Conservation (phyloP, 2,113 vertebrate species). For the Mobula hypostoma region DNA sequence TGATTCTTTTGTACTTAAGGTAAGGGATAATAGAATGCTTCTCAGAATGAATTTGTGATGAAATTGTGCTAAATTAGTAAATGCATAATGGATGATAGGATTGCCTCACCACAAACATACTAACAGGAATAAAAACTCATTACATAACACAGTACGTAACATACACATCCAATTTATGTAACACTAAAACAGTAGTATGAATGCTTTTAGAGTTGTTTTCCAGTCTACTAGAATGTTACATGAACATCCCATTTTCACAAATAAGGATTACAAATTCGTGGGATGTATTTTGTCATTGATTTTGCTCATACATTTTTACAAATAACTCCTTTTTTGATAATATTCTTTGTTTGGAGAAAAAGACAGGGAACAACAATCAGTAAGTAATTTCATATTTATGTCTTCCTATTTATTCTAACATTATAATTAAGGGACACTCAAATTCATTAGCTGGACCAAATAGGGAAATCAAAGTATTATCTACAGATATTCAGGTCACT, state of each 20-base stretch:
- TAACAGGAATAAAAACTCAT: no score
- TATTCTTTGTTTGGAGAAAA: background rate
- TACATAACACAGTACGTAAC: background rate
- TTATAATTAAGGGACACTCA: background rate
- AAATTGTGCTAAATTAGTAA: background rate
- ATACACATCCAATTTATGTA: background rate
- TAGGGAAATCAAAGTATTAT: background rate
- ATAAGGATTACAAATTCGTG: background rate
- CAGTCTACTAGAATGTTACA: background rate
- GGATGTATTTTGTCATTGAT: background rate
- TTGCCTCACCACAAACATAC: background rate
- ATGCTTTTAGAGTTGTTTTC: background rate
- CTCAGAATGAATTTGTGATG: background rate
- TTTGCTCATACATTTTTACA: background rate
- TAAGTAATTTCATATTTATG: background rate
- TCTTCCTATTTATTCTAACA: background rate
- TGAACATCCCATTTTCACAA: background rate
- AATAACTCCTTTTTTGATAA: background rate
- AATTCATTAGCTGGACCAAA: background rate
- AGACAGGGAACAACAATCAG: background rate
- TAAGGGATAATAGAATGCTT: background rate
- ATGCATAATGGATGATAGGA: background rate
- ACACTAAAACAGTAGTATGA: background rate
- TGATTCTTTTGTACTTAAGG: background rate
- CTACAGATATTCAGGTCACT: background rate